Evolutionary conservation across 2,888 invertebrate species (phyloP).

Genomic region (Epiblema foenella): DNA sequence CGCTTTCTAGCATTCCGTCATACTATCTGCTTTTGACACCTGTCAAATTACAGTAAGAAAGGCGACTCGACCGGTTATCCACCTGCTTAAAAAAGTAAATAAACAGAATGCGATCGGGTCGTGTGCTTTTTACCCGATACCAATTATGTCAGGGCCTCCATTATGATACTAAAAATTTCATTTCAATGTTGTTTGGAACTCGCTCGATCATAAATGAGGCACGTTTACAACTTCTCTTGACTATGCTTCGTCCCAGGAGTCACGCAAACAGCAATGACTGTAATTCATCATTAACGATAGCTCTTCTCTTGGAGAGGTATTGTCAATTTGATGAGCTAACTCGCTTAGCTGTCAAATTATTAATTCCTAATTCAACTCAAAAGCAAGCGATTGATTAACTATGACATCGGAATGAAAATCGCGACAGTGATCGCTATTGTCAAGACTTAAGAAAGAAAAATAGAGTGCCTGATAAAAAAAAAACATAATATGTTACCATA

Average conservation of each 20-base stretch:
- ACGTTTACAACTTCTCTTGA: too few species aligned
- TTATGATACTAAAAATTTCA: background rate
- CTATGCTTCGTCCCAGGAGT: too few species aligned
- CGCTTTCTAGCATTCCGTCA: constrained; percentile 52
- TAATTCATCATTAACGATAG: too few species aligned
- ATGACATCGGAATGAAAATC: background rate
- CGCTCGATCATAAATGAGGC: background rate
- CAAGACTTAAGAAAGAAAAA: too few species aligned
- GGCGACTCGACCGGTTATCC: constrained; percentile 59
- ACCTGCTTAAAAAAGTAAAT: constrained; percentile 53
- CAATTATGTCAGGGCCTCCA: constrained; percentile 41
- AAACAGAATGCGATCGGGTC: constrained; percentile 43
- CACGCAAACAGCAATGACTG: too few species aligned
- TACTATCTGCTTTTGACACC: constrained; percentile 60
- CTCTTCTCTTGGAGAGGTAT: too few species aligned
- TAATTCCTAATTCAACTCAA: too few species aligned
- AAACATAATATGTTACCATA: background rate
- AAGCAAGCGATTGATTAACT: background rate
- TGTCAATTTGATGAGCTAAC: too few species aligned
- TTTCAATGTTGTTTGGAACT: background rate
- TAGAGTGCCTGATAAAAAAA: background rate
- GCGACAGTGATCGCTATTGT: background rate
- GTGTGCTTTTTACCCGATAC: constrained; percentile 45
- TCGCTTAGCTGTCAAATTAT: background rate
- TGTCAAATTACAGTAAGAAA: constrained; percentile 61